Conservation (phyloP, 2,888 invertebrate genomes). For the Melipona bicolor region DNA sequence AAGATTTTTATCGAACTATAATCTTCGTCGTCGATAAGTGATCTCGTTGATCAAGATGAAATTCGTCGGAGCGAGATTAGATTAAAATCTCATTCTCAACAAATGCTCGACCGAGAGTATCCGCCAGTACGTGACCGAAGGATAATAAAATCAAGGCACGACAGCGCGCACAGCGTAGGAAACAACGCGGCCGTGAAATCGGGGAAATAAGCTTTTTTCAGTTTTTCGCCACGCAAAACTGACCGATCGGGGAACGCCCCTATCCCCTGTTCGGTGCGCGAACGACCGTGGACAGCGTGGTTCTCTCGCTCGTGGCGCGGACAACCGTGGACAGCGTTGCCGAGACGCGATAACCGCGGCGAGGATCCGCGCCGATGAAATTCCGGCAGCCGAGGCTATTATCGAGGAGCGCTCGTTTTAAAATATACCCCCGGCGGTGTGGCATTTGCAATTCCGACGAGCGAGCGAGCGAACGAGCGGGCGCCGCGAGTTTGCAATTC, state of each 20-base stretch:
- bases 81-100: too few species aligned
- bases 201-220: slow-evolving; percentile 48
- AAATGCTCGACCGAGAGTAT: too few species aligned
- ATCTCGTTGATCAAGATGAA: too few species aligned
- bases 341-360: slow-evolving; percentile 30
- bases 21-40: too few species aligned
- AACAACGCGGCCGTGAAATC: slow-evolving; percentile 53
- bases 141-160: slow-evolving; percentile 26
- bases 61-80: too few species aligned
- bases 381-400: slow-evolving; percentile 71
- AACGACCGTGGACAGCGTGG: neutral
- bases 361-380: slow-evolving; percentile 65
- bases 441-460: slow-evolving; percentile 80
- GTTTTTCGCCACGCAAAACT: slow-evolving; percentile 24
- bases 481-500: slow-evolving; percentile 72
- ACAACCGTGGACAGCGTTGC: neutral
- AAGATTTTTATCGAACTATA: too few species aligned
- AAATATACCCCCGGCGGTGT: slow-evolving; percentile 72
- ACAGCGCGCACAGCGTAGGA: neutral
- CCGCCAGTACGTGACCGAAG: neutral
- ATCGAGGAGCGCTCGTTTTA: slow-evolving; percentile 79
- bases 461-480: slow-evolving; percentile 67
- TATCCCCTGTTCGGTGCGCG: too few species aligned
- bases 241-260: neutral
- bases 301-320: too few species aligned